Evolutionary conservation across 2,888 invertebrate species (phyloP).

Genomic region (Crepidodera aurea): DNA sequence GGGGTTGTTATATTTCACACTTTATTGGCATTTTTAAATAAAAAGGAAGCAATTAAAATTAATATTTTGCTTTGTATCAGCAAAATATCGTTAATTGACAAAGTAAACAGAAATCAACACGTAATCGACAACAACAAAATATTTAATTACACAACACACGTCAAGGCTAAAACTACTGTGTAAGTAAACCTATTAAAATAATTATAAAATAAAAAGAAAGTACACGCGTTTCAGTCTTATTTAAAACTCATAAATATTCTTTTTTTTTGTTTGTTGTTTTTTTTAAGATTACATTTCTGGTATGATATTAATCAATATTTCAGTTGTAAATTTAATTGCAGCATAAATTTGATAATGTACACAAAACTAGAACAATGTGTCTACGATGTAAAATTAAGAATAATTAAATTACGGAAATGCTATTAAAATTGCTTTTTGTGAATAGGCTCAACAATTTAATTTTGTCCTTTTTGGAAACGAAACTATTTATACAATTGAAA

Average conservation of each 20-base stretch:
- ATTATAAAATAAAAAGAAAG: slow-evolving; percentile 7
- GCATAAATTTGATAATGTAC: no score
- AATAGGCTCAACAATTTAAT: no score
- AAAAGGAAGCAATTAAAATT: slow-evolving; percentile 19
- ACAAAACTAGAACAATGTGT: no score
- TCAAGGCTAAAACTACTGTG: slow-evolving; percentile 19
- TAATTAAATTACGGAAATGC: no score
- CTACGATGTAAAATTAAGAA: no score
- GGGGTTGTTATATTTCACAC: slow-evolving; percentile 7
- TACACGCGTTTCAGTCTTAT: background rate
- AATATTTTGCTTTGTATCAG: slow-evolving; percentile 18
- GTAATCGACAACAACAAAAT: slow-evolving; percentile 26
- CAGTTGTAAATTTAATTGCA: no score
- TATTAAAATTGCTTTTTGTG: no score
- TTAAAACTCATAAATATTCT: background rate
- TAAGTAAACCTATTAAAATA: slow-evolving; percentile 16
- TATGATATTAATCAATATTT: no score
- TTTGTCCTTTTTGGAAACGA: no score
- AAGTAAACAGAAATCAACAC: slow-evolving; percentile 27
- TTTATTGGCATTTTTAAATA: slow-evolving; percentile 6
- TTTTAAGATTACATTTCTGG: no score
- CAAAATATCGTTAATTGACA: slow-evolving; percentile 22
- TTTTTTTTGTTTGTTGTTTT: background rate
- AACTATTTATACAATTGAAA: no score
- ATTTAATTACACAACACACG: slow-evolving; percentile 21